A percentile compares a stretch with the other conserved stretches of the same genome.
Evolutionary conservation across 2,888 invertebrate genomes (phyloP).

Genomic region (Drosophila mettleri): DNA sequence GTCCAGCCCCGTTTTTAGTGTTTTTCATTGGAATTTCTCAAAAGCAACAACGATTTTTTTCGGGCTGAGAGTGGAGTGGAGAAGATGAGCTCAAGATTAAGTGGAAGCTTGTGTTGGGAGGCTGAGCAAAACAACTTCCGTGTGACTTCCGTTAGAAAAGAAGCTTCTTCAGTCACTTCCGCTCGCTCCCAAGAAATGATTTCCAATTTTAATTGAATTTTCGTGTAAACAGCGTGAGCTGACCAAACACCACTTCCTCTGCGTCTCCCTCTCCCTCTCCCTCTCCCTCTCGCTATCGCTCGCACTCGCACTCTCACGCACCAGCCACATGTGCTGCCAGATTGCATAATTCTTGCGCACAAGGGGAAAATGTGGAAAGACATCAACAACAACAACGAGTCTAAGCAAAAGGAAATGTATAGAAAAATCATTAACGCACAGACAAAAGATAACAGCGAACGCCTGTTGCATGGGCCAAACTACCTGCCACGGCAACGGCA

Average conservation of each 20-base stretch:
- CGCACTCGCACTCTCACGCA: slow-evolving; percentile 18
- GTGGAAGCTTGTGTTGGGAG: slow-evolving; percentile 32
- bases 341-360: slow-evolving; percentile 70
- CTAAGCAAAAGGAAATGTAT: slow-evolving; percentile 70
- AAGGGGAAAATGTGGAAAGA: slow-evolving; percentile 28
- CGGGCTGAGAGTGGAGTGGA: slow-evolving; percentile 17
- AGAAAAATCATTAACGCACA: slow-evolving; percentile 77
- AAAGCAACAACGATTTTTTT: slow-evolving; percentile 30
- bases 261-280: not conserved
- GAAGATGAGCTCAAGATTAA: slow-evolving; percentile 44
- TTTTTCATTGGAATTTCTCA: slow-evolving; percentile 66
- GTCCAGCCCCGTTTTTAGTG: slow-evolving; percentile 26
- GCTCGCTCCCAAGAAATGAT: slow-evolving; percentile 50
- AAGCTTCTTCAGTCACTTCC: slow-evolving; percentile 48
- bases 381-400: slow-evolving; percentile 11
- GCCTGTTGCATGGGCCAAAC: slow-evolving; percentile 33
- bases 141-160: slow-evolving; percentile 67
- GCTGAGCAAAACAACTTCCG: slow-evolving; percentile 71
- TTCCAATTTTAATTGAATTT: slow-evolving; percentile 77
- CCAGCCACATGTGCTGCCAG: slow-evolving; percentile 70
- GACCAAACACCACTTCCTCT: slow-evolving; percentile 61
- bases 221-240: slow-evolving; percentile 69
- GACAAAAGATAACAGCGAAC: slow-evolving; percentile 69
- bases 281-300: slow-evolving; percentile 11
- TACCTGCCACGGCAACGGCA: slow-evolving; percentile 44